Evolutionary conservation across 2,113 vertebrate species (phyloP).

Genomic region (Scalopus aquaticus): DNA sequence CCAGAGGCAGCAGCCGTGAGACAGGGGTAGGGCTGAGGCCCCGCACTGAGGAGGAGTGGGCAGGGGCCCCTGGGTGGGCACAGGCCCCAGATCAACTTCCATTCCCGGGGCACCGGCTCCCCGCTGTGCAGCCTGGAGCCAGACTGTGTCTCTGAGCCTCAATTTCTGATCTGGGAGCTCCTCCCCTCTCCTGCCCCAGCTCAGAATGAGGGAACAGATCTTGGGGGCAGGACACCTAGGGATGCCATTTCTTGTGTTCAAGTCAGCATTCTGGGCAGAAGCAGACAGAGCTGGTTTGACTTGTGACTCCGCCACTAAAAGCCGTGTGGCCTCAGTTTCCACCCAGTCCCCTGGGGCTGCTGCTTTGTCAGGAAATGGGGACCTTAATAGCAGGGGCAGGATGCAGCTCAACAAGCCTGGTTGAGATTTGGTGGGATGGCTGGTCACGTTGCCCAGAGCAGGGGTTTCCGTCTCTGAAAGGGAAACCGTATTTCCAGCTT

Average conservation of each 20-base stretch:
- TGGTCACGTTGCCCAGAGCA: background rate
- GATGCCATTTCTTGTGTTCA: background rate
- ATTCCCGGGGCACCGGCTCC: background rate
- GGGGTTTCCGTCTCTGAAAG: background rate
- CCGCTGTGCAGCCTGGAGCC: background rate
- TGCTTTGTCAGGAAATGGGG: background rate
- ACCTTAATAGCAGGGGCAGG: background rate
- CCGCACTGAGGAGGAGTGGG: background rate
- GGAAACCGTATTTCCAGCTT: background rate
- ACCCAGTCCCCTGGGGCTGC: background rate
- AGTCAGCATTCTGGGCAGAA: background rate
- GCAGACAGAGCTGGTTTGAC: background rate
- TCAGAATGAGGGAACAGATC: background rate
- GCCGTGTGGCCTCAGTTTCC: background rate
- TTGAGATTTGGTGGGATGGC: too few relatives aligned
- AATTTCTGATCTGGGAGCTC: background rate
- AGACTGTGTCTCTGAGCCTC: background rate
- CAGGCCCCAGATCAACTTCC: background rate
- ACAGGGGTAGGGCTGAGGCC: background rate
- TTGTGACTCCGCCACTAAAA: background rate
- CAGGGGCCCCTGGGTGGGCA: background rate
- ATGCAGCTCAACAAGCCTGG: too few relatives aligned
- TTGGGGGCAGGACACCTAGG: background rate
- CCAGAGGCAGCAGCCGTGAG: conserved; percentile 15
- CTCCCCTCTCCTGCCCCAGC: background rate